Percentiles rank a stretch among this genome's conserved stretches.
Evolutionary conservation across 2,888 invertebrate species (phyloP).

Genomic region (Pammene aurita): DNA sequence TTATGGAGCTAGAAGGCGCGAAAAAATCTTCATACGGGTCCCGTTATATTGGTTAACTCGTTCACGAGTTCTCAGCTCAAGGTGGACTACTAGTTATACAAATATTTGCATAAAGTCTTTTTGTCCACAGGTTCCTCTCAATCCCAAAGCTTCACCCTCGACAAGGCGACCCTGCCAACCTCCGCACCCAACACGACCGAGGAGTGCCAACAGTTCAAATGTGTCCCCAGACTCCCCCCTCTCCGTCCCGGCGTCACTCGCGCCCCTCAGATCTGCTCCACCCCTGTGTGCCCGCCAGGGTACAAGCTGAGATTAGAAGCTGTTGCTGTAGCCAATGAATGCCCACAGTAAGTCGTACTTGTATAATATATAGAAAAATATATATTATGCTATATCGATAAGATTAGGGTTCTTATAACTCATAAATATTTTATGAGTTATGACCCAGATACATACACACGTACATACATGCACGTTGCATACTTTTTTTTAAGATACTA

Average conservation of each 20-base stretch:
- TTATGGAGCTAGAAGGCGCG: no score
- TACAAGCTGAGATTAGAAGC: constrained; percentile 82
- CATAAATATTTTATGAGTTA: no score
- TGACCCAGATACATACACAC: no score
- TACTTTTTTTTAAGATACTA: no score
- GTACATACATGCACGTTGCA: no score
- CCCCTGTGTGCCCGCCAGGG: constrained; percentile 83
- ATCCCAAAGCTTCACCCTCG: constrained; percentile 65
- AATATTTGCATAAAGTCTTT: neutral
- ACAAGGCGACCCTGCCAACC: constrained; percentile 56
- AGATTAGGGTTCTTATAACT: no score
- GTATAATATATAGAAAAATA: no score
- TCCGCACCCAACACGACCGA: constrained; percentile 46
- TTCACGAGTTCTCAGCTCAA: no score
- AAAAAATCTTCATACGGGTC: no score
- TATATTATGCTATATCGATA: no score
- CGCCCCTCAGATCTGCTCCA: constrained; percentile 67
- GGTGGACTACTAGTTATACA: no score
- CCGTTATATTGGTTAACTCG: no score
- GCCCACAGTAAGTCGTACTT: constrained; percentile 74
- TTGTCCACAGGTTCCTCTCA: constrained; percentile 52
- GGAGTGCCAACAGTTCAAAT: constrained; percentile 82
- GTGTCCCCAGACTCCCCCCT: constrained; percentile 77
- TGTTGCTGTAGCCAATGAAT: constrained; percentile 61
- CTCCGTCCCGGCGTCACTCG: constrained; percentile 60